phyloP scores from a whole-genome alignment of 2,113 vertebrate genomes.

The Otocyon megalotis region DNA sequence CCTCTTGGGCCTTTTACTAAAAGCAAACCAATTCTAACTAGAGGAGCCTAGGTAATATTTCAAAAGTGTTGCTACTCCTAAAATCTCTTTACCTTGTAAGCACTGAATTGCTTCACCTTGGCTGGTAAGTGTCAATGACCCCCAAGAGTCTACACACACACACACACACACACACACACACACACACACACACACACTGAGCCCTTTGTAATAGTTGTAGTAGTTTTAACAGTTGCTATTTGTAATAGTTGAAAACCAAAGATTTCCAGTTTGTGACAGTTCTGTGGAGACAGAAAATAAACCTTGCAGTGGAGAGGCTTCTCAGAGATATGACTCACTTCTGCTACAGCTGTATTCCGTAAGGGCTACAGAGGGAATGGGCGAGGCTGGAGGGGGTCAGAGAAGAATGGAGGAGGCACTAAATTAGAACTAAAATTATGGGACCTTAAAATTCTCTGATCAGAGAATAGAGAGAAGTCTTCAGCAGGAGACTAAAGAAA shows the following conservation, averaged over 20 bases:
- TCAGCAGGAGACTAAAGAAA: neutral
- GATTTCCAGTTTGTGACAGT: slow-evolving; percentile 40
- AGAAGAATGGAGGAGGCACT: slow-evolving; percentile 33
- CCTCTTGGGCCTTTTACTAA: neutral
- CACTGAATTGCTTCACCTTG: neutral
- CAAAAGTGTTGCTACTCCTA: slow-evolving; percentile 7
- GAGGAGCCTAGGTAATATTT: neutral
- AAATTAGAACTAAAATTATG: slow-evolving; percentile 58
- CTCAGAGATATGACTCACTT: slow-evolving; percentile 69
- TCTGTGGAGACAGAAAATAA: slow-evolving; percentile 53
- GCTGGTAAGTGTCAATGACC: neutral
- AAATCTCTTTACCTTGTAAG: neutral
- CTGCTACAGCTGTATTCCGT: slow-evolving; percentile 48
- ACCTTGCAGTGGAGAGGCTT: neutral
- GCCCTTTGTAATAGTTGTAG: neutral
- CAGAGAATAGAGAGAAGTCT: slow-evolving; percentile 31
- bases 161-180: neutral
- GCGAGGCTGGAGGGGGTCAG: neutral
- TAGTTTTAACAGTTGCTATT: neutral
- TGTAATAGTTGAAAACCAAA: slow-evolving; percentile 48
- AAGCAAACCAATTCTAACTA: slow-evolving; percentile 23
- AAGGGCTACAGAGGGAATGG: neutral
- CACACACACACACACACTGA: neutral
- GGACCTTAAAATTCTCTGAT: slow-evolving; percentile 55
- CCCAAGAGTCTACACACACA: neutral